Percentiles rank a stretch among this genome's conserved stretches.
Conservation (phyloP, 2,888 invertebrate genomes). For the Watsonalla binaria region DNA sequence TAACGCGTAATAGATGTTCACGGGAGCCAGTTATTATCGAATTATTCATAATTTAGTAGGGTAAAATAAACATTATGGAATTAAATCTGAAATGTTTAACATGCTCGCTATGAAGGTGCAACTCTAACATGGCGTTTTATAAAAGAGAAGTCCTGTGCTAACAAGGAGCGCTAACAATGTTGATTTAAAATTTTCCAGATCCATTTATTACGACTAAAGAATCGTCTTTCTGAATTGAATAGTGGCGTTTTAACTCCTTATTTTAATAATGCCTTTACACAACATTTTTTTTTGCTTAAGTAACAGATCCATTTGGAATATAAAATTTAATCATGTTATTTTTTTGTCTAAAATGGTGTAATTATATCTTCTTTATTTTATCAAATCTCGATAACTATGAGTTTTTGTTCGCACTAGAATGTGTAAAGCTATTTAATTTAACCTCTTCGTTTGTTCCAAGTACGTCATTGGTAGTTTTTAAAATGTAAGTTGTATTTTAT, state of each 20-base stretch:
- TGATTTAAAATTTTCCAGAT: conserved; percentile 18
- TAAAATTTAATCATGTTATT: too few species aligned
- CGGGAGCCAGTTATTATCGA: too few species aligned
- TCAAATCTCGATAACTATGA: too few species aligned
- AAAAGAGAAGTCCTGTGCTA: conserved; percentile 11
- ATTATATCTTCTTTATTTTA: too few species aligned
- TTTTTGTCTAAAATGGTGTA: too few species aligned
- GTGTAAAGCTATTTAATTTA: too few species aligned
- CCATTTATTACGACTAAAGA: conserved; percentile 25
- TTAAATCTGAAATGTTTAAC: not conserved
- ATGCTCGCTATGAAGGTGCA: not conserved
- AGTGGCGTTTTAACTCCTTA: conserved; percentile 17
- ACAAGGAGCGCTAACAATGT: conserved; percentile 24
- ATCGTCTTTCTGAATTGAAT: conserved; percentile 20
- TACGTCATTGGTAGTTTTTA: too few species aligned
- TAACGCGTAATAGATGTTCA: too few species aligned
- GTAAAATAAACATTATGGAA: not conserved
- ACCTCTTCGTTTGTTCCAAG: too few species aligned
- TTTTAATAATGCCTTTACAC: conserved; percentile 11
- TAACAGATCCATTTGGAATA: not conserved
- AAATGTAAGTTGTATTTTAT: too few species aligned
- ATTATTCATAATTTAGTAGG: too few species aligned
- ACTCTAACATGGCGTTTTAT: not conserved
- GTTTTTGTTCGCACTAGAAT: too few species aligned
- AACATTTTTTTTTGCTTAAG: conserved; percentile 3